Evolutionary conservation across 2,888 invertebrate genomes (phyloP).

Genomic region (Lysandra bellargus): DNA sequence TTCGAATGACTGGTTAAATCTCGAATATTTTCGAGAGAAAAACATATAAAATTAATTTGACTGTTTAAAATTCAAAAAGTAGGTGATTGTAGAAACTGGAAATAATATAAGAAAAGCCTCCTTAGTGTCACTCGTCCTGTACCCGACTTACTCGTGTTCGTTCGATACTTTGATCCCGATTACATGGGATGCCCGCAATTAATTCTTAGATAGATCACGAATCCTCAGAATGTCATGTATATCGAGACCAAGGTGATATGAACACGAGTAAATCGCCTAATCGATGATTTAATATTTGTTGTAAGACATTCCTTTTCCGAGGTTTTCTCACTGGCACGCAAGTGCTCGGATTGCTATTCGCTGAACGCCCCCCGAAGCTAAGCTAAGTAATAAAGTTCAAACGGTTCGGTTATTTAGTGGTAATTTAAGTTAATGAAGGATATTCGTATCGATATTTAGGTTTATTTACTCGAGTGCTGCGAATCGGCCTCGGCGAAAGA

Average conservation of each 20-base stretch:
- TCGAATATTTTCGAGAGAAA: no score
- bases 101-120: neutral
- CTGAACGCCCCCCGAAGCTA: conserved; percentile 78
- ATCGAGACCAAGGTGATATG: neutral
- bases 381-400: conserved; percentile 74
- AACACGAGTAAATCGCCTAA: conserved; percentile 36
- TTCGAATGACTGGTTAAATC: neutral
- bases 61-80: no score
- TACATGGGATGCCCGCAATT: neutral
- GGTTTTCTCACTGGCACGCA: conserved; percentile 37
- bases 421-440: conserved; percentile 59
- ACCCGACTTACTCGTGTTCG: neutral
- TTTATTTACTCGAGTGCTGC: conserved; percentile 33
- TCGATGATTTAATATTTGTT: conserved; percentile 26
- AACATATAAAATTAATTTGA: no score
- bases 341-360: conserved; percentile 73
- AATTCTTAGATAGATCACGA: neutral
- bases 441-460: conserved; percentile 39
- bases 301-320: conserved; percentile 31
- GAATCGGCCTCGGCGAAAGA: conserved; percentile 28
- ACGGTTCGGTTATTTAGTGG: conserved; percentile 69
- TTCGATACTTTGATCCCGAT: neutral
- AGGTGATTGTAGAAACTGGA: no score
- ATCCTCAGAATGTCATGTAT: neutral
- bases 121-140: neutral